These are phyloP conservation scores for Bombylius major DNA, from an alignment of 2,888 invertebrate species.

Conservation along the genomic window DNA sequence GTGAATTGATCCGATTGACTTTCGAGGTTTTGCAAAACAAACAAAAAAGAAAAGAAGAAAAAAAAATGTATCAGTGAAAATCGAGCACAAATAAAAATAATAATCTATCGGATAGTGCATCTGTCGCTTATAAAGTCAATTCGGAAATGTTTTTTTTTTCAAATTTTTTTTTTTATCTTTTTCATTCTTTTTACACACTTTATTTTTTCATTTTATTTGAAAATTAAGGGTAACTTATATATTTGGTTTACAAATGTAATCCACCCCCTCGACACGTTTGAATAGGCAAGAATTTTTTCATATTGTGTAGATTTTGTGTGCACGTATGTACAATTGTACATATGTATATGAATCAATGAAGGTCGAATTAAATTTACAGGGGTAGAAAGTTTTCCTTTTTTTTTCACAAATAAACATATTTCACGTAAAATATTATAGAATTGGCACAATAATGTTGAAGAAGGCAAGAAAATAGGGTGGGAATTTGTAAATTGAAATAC, in stretches of 20 bases:
- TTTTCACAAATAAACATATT: not conserved
- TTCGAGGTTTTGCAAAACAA: not conserved
- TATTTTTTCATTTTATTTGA: not conserved
- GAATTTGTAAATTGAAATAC: not conserved
- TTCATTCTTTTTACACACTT: not conserved
- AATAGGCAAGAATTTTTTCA: not conserved
- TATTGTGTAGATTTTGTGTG: not conserved
- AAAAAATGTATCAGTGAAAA: not conserved
- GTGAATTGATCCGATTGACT: not conserved
- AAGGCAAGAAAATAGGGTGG: not conserved
- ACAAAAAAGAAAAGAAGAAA: not conserved
- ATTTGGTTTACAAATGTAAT: slow-evolving; percentile 7
- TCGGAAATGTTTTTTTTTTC: not conserved
- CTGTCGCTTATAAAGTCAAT: slow-evolving; percentile 7
- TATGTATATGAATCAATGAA: not conserved
- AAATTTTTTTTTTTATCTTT: not conserved
- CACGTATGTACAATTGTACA: not conserved
- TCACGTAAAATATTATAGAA: not conserved
- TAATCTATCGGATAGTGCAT: slow-evolving; percentile 1
- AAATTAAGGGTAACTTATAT: slow-evolving; percentile 4
- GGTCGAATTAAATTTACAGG: not conserved
- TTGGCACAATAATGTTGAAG: not conserved
- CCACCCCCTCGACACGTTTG: slow-evolving; percentile 10
- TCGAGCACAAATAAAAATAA: not conserved
- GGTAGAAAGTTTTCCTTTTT: not conserved